Evolutionary conservation across 1,140 invertebrate species (phyloP), one percentile per base, ranked within the genome.

Genomic region (Telenomus remus): DNA sequence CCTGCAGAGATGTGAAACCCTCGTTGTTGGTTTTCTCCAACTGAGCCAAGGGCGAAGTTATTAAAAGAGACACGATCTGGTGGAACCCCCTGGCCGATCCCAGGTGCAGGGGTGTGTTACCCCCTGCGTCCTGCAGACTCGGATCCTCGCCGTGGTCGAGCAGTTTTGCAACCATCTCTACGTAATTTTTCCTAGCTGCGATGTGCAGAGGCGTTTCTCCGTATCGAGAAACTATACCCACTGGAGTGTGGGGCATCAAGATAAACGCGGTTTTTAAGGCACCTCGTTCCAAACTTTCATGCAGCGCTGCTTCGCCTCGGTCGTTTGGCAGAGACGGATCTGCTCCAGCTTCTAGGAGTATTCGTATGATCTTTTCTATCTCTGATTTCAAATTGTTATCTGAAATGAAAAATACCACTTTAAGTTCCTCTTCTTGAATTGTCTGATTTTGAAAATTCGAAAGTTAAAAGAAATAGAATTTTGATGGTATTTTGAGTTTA

Each of bases 241-340:
- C 51, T 10, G 83, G 83, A 0, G 86, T 86, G 16, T 81, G 77
- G 0, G 79, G 60, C 50, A 85, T 75, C 12, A 89, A 56, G 6
- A 87, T 54, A 37, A 77, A 47, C 5, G 83, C 82, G 8, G 81
- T 84, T 50, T 85, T 85, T 37, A 84, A 78, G 1, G 80, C 81
- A 37, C 82, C 81, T 42, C 84, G 82, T 70, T 91, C 90, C 6
- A 91, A 88, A 70, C 90, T 89, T 69, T 91, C 86, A 65, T 88
- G 86, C 8, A 89, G 54, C 10, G 89, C 86, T 12, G 88, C 90
- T 53, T 89, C 85, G 4, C 88, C 89, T 15, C 87, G 78, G 12
- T 84, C 86, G 59, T 91, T 89, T 19, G 82, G 77, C 10, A 88
- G 46, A 27, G 84, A 79, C 16, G 82, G 78, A 77, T 91, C 83